These are phyloP conservation scores for Ptychodera flava DNA, from an alignment of 35 echinoderm and acorn worm genomes.

Conservation along the genomic window DNA sequence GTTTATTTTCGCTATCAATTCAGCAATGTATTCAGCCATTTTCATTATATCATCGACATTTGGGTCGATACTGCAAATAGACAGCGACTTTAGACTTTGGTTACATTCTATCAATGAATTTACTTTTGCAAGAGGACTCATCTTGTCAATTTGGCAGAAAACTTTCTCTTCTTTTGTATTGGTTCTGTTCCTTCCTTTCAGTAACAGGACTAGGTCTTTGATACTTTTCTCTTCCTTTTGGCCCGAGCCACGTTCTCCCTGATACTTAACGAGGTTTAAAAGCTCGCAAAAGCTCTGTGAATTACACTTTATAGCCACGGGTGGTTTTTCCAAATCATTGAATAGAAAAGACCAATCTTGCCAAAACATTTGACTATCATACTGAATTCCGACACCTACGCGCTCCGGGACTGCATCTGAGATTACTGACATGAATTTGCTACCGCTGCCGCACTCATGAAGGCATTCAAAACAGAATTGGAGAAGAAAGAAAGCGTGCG, in stretches of 20 bases:
- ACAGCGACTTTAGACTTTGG: neutral
- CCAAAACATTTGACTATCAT: neutral
- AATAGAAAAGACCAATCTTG: neutral
- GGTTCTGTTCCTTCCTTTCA: neutral
- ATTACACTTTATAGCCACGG: neutral
- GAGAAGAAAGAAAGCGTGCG: neutral
- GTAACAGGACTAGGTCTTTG: neutral
- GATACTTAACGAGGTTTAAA: neutral
- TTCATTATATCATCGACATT: neutral
- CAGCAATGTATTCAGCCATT: neutral
- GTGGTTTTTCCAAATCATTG: neutral
- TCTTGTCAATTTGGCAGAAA: neutral
- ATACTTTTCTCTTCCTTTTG: no score
- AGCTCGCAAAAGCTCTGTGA: neutral
- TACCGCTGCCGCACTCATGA: neutral
- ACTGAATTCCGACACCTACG: neutral
- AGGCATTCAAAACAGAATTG: neutral
- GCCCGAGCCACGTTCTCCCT: neutral
- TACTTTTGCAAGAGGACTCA: neutral
- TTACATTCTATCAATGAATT: neutral
- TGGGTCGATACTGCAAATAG: neutral
- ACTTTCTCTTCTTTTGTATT: neutral
- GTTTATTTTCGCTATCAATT: neutral
- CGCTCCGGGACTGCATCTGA: neutral
- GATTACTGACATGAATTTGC: neutral